These are phyloP conservation scores for Caenorhabditis inopinata DNA, from an alignment of 1,140 invertebrate genomes.

Conservation along the genomic window DNA sequence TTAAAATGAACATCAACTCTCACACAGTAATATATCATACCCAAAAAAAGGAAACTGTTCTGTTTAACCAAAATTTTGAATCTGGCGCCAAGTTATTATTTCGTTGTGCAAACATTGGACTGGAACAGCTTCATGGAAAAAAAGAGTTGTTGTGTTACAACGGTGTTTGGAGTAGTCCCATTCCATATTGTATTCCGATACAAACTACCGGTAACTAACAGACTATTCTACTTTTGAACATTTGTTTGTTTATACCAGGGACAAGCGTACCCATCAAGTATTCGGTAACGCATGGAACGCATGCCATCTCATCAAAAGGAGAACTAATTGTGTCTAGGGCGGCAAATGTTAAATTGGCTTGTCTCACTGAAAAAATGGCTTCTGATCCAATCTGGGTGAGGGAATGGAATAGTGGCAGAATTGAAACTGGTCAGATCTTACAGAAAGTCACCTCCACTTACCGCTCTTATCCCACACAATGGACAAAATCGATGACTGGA, in stretches of 20 bases:
- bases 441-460: slow-evolving; percentile 52
- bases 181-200: slow-evolving; percentile 34
- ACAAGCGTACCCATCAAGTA: slow-evolving; percentile 16
- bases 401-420: background rate
- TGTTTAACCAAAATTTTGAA: slow-evolving; percentile 48
- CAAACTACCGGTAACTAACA: background rate
- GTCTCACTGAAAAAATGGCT: slow-evolving; percentile 38
- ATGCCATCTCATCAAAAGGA: slow-evolving; percentile 38
- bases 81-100: slow-evolving; percentile 40
- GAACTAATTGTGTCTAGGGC: slow-evolving; percentile 44
- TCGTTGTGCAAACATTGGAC: slow-evolving; percentile 37
- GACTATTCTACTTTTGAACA: background rate
- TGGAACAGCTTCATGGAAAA: slow-evolving; percentile 31
- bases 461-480: slow-evolving; percentile 68
- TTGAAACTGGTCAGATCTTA: slow-evolving; percentile 25
- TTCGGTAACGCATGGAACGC: slow-evolving; percentile 25
- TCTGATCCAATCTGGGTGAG: slow-evolving; percentile 21
- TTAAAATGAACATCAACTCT: slow-evolving; percentile 43
- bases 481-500: slow-evolving; percentile 77
- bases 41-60: slow-evolving; percentile 37
- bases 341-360: slow-evolving; percentile 43
- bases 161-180: slow-evolving; percentile 17
- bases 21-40: slow-evolving; percentile 35
- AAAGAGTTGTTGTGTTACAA: slow-evolving; percentile 13
- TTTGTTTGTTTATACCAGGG: background rate